Base-by-base conservation (phyloP, 2,797 vertebrate species). In the Argya squamiceps region DNA sequence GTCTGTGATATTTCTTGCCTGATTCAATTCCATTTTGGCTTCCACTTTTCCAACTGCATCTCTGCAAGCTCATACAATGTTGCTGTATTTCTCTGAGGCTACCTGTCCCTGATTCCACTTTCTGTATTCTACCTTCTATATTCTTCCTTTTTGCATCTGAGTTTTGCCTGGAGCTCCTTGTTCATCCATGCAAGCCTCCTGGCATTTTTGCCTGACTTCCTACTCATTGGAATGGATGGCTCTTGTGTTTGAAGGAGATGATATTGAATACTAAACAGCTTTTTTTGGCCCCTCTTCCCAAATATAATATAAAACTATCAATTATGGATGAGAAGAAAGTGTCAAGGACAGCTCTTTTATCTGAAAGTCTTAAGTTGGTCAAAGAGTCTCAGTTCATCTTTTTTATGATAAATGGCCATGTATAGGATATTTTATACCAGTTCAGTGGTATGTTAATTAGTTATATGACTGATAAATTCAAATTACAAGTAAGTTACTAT, bases 201-300 rank as follows among this genome's bases (percentile, higher is more conserved):
- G 78, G 86, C 74, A 87, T 90, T 92, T 84, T 74, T 83, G 58
- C 68, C 73, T 80, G 85, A 75, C 84, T 86, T 86, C 37, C 39
- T 65, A 88, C 52, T 90, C 83, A 70, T 65, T 74, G 47, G 65
- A 88, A 84, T 65, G 56, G 47, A 88, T 36, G 32, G 52, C 15
- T 81, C 74, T 84, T 62, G 43, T 67, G 43, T n/a, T 53, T 58
- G 62, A 88, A 82, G 47, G 36, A 78, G 47, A 53, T 37, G 53
- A 32, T 53, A 58, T 67, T 92, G 80, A 94, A 91, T 83, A 88
- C 36, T 68, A 91, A 93, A 78, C 15, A 92, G 73, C 30, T 75
- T 79, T 85, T 53, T 63, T 32, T 53, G n/a, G 49, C 47, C 18
- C 15, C 6, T 69, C 65, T 88, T 92, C 30, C 55, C 41, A 60